Base-by-base conservation (phyloP, 2,888 invertebrate genomes). In the Sarcophaga carnaria region DNA sequence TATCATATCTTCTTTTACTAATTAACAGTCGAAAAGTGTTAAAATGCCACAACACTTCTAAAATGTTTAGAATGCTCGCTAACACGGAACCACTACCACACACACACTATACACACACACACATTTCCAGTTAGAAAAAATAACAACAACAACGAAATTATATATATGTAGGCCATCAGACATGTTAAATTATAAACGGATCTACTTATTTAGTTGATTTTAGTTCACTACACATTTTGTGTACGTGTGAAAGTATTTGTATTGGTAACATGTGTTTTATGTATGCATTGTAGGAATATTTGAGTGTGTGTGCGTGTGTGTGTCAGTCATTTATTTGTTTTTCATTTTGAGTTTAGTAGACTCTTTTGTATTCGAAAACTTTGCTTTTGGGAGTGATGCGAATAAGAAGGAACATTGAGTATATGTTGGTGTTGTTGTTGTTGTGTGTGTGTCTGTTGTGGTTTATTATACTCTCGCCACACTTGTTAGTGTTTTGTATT, bases 381-480 rank as follows among this genome's bases (percentile, higher is more conserved):
- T 64, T 22, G 64, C 64, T 12, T 64, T 20, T 20, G 64, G n/a
- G 12, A 25, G 20, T 64, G 22, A 20, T 25, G 20, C 20, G 20
- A 64, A 64, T 64, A 59, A 71, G 49, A 27, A 54, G 22, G 27
- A 25, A 59, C 71, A 14, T 37, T 37, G 37, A 2, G 8, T 37
- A 37, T 8, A 37, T 37, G 8, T 37, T 10, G 8, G 10, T 37
- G 37, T 10, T 37, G 37, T 37, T 37, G 37, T 37, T 37, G 37
- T 10, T 37, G 37, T 37, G 37, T 37, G 37, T 37, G 27, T 63
- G 25, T 60, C 66, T 77, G 45, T 60, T 77, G 77, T 67, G 80
- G 80, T 80, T 79, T 84, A 71, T 76, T 71, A 63, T 71, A 54
- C 59, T 67, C 60, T 74, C 11, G 54, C 63, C 62, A 60, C 81